Evolutionary conservation across 2,113 vertebrate genomes (phyloP), one percentile per base, ranked within the genome.

Genomic region (Uria aalge): DNA sequence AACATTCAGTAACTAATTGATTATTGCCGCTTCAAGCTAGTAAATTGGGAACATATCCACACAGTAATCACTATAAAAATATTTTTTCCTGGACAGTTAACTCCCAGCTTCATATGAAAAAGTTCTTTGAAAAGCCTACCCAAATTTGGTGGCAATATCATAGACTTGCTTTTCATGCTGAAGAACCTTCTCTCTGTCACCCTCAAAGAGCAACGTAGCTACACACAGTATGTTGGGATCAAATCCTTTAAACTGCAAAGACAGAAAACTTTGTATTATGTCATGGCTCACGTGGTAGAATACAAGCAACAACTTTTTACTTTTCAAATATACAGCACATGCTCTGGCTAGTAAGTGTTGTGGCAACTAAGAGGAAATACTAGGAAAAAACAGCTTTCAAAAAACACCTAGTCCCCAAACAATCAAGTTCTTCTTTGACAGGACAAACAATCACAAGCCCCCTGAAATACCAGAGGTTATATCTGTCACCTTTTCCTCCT

Each of bases 161-260:
- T 99, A 99, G 76, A 99, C 99, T 98, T 99, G 99, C 93, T 99
- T 99, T 98, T 99, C 99, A 60, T 99, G 99, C 97, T 99, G 99
- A 97, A 99, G 98, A 95, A 99, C 99, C 96, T 98, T 99, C 97
- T 99, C 99, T 62, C 99, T 99, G 94, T 99, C 98, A 48, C 99
- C 99, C 79, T 99, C 99, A 87, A 99, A 99, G 85, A 99, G 98
- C 91, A 99, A 98, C 5, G 99, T 99, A 88, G 99, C 99, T 67
- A 99, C 99, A 96, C 99, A 99, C 95, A 99, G 85, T 73, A 97
- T 79, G 96, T 99, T 98, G 56, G 99, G 99, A 98, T 99, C 99
- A 96, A 99, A 99, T 80, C 99, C 99, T 99, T 99, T 99, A 97
- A 99, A 99, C 99, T 99, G 98, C 85, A 95, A 95, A 97, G 96